Evolutionary conservation across 2,888 invertebrate genomes (phyloP), one percentile per base, ranked within the genome.

Genomic region (Oligia fasciuncula): DNA sequence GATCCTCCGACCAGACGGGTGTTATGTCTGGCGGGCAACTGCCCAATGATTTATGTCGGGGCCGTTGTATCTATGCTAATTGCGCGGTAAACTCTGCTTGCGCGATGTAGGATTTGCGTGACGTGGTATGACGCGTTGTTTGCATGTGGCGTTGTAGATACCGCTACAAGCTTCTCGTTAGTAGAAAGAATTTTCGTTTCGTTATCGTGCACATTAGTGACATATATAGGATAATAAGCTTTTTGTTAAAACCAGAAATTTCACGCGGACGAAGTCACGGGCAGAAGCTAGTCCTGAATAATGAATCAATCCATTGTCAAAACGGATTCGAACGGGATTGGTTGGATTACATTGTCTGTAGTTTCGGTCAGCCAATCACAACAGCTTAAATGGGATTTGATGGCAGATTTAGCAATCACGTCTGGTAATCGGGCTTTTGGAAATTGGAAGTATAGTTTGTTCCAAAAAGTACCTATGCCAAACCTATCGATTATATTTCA

Each of bases 311-410:
- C 46, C 13, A 17, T 29, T 54, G 62, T 40, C 35, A 40, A 79
- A 81, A 81, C 60, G 2, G 43, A 72, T 78, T 51, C 71, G 17
- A 69, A 29, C 43, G 40, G 23, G 14, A 81, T 81, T 63, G 51
- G 73, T 43, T 35, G 51, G 73, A 63, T 81, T 79, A 46, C 43
- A 63, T 63, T 46, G n/a, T 29, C 23, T 43, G 29, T 81, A 35
- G 19, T 72, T 79, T 63, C 19, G 19, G 51, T n/a, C 19, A 54
- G 8, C 73, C 73, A 79, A 79, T 79, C 35, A 79, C 73, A 78
- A 81, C n/a, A 81, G 70, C 35, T 71, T 43, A 80, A 29, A 51
- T 35, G 29, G 35, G 81, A 71, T 78, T 78, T 81, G 51, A 35
- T 19, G 23, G 17, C 14, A n/a, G 60, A 51, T 81, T 51, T 51